Evolutionary conservation across 2,797 vertebrate species (phyloP), one percentile per base, ranked within the genome.

Genomic region (Pempheris klunzingeri): DNA sequence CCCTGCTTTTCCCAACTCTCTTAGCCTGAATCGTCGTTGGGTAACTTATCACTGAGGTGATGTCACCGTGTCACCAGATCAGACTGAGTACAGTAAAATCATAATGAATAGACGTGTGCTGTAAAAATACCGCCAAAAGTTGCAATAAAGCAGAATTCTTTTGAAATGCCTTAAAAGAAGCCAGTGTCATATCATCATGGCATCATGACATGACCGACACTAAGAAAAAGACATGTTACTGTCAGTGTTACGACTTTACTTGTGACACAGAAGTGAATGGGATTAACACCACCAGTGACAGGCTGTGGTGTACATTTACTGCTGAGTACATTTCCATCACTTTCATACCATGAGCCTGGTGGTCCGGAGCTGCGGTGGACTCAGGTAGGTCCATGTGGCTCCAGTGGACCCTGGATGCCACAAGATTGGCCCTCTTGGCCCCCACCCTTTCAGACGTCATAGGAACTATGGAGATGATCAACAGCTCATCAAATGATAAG

Each of bases 361-460:
- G 71, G 34, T 60, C n/a, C 8, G 47, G 36, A 55, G 32, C 28
- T 32, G 28, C 59, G 43, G 32, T 14, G 22, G 55, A 49, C 53
- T 69, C 74, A 38, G n/a, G 69, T 0, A 34, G 58, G 20, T 77
- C 67, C 10, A 52, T 69, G 53, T 69, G 75, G 28, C 59, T 80
- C 91, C 88, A 90, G 13, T 66, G 78, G 60, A n/a, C 46, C 77
- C 71, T 80, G 15, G 86, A 88, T 0, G 71, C 57, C 30, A 59
- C 26, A 3, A 92, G 77, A 11, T 44, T 84, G 61, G 78, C 85
- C 73, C 89, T 89, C 68, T 76, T 90, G 8, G 71, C 64, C 2
- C 50, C 61, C 34, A 78, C 54, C 44, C 43, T 52, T 59, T 76
- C 69, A 59, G 65, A 36, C 2, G 78, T 82, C 88, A 91, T 88